Evolutionary conservation across 2,797 vertebrate species (phyloP).

Genomic region (Carapus acus): DNA sequence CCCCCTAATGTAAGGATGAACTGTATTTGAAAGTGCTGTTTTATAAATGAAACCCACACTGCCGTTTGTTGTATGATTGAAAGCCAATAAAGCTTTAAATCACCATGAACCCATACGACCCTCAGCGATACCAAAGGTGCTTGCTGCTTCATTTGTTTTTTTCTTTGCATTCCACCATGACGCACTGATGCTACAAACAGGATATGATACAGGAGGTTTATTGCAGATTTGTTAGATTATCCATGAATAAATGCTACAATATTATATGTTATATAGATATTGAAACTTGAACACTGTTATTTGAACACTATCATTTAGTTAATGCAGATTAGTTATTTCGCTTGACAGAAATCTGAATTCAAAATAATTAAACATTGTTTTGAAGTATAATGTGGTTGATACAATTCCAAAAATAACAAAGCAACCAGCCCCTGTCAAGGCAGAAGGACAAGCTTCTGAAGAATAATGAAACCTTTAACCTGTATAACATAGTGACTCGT

Average conservation of each 20-base stretch:
- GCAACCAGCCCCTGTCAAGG: background rate
- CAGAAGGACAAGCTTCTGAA: background rate
- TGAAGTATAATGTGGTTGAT: background rate
- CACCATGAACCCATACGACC: constrained; percentile 60
- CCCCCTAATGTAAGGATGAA: constrained; percentile 50
- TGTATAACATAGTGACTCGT: no score
- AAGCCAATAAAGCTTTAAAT: constrained; percentile 74
- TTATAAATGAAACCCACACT: constrained; percentile 74
- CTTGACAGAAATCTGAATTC: no score
- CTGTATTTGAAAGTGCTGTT: constrained; percentile 72
- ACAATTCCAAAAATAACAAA: background rate
- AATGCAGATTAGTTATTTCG: no score
- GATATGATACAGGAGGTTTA: constrained; percentile 13
- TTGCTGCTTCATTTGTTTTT: constrained; percentile 52
- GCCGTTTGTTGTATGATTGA: constrained; percentile 75
- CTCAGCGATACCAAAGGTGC: constrained; percentile 55
- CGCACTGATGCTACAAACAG: constrained; percentile 9
- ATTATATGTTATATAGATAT: no score
- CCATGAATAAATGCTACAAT: no score
- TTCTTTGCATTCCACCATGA: constrained; percentile 40
- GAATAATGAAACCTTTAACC: no score
- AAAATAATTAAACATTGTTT: background rate
- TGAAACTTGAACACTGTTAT: no score
- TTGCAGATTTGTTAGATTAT: constrained; percentile 16
- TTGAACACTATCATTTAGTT: no score